Conservation (phyloP, 1,140 invertebrate species). For the Euwallacea similis region DNA sequence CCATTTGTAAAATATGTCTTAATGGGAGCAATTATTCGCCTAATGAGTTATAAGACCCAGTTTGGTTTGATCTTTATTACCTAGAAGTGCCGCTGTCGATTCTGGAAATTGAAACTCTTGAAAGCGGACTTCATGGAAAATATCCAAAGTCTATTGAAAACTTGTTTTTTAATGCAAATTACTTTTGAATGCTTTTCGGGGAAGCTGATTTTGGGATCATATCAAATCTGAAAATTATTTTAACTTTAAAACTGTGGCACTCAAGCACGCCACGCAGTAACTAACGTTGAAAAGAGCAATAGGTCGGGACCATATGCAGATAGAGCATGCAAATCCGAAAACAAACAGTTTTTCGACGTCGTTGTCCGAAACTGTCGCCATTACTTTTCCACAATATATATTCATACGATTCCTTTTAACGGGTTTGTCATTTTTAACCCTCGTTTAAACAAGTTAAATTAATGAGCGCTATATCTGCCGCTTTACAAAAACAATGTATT, state of each 20-base stretch:
- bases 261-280: no score
- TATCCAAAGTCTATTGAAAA: not conserved
- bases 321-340: conserved; percentile 6
- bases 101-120: conserved; percentile 12
- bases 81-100: conserved; percentile 10
- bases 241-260: no score
- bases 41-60: conserved; percentile 13
- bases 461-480: conserved; percentile 20
- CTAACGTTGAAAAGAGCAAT: not conserved
- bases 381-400: conserved; percentile 24
- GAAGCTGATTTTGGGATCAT: no score
- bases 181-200: no score
- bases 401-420: conserved; percentile 28
- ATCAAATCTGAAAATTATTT: no score
- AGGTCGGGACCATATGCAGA: conserved; percentile 8
- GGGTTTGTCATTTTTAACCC: conserved; percentile 20
- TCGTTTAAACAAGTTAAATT: conserved; percentile 30
- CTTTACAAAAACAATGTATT: conserved; percentile 28
- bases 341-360: conserved; percentile 22
- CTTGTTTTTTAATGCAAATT: no score
- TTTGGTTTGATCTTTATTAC: conserved; percentile 12
- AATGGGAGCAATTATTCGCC: conserved; percentile 14
- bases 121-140: not conserved
- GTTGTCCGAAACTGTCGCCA: conserved; percentile 1
- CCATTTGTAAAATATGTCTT: conserved; percentile 18